phyloP scores from a whole-genome alignment of 2,888 invertebrate species.

The Magallana nippona region DNA sequence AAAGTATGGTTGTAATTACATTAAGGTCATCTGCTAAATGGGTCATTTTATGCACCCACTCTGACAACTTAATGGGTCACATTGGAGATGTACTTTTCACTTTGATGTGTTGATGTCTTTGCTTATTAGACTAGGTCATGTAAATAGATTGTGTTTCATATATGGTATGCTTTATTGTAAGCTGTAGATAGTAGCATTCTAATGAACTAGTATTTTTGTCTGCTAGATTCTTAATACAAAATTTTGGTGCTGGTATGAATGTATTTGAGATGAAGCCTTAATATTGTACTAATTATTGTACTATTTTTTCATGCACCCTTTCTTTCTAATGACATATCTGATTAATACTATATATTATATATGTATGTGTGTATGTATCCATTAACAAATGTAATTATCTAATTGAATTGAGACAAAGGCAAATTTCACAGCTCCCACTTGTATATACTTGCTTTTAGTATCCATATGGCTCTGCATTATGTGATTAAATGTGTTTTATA shows the following conservation, averaged over 20 bases:
- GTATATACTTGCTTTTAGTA: background rate
- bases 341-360: background rate
- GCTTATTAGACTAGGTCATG: no score
- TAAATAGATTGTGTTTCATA: no score
- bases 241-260: no score
- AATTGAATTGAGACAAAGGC: background rate
- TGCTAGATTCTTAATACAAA: no score
- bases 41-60: slow-evolving; percentile 15
- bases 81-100: background rate
- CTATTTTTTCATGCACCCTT: background rate
- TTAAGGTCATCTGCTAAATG: background rate
- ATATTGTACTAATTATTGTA: no score
- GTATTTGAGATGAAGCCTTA: no score
- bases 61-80: background rate
- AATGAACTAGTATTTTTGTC: no score
- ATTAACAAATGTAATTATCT: background rate
- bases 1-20: background rate
- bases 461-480: background rate
- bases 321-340: background rate
- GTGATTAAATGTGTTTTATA: background rate
- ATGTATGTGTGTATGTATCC: background rate
- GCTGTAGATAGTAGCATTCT: no score
- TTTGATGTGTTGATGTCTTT: background rate
- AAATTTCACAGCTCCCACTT: background rate
- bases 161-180: no score